phyloP scores from a whole-genome alignment of 2,113 vertebrate genomes.

The Epinephelus lanceolatus region DNA sequence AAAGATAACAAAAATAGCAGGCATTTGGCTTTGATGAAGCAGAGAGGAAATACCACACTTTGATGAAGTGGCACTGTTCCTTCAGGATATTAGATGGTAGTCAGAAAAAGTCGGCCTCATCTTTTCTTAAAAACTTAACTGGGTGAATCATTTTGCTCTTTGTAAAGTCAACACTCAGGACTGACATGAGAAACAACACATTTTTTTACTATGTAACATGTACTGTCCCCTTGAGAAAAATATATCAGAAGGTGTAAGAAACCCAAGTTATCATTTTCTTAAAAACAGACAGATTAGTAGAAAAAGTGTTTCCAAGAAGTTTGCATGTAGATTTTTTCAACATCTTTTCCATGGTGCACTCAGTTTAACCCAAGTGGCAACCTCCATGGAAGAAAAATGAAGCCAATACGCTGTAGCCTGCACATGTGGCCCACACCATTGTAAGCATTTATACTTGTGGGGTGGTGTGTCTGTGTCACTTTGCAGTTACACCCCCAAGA shows the following conservation, averaged over 20 bases:
- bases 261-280: conserved; percentile 6
- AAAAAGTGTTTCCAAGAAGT: conserved; percentile 4
- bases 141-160: conserved; percentile 43
- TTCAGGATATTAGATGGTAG: conserved; percentile 39
- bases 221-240: conserved; percentile 22
- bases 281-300: neutral
- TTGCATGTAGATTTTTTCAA: neutral
- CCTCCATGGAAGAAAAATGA: too few species aligned
- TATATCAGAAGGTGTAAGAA: conserved; percentile 4
- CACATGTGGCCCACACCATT: too few species aligned
- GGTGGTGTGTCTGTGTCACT: too few species aligned
- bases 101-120: neutral
- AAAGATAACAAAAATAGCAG: conserved; percentile 41
- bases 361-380: neutral
- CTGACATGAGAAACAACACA: conserved; percentile 37
- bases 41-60: conserved; percentile 35
- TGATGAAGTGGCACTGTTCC: conserved; percentile 30
- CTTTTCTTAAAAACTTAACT: conserved; percentile 3
- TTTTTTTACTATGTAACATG: conserved; percentile 7
- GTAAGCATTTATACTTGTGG: too few species aligned
- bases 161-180: conserved; percentile 44
- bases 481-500: too few species aligned
- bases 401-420: too few species aligned
- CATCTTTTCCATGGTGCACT: too few species aligned
- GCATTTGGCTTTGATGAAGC: conserved; percentile 32